These are phyloP conservation scores for Drosophila grimshawi DNA, from an alignment of 1,140 invertebrate genomes.

Conservation along the genomic window DNA sequence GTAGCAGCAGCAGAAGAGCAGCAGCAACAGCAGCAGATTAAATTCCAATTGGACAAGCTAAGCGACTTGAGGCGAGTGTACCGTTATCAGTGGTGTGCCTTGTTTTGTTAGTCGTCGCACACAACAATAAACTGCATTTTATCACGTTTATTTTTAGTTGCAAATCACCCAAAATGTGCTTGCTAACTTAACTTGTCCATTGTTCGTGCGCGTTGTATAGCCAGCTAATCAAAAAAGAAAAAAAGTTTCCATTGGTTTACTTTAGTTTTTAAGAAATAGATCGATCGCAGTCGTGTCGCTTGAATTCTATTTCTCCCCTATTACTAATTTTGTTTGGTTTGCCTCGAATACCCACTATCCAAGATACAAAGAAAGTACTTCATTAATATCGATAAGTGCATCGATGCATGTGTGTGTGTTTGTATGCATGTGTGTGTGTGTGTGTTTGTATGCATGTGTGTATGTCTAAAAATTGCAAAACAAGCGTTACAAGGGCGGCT, in stretches of 20 bases:
- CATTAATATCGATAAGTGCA: conserved; percentile 49
- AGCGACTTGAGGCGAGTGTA: conserved; percentile 41
- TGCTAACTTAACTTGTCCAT: conserved; percentile 17
- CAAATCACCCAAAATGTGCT: conserved; percentile 45
- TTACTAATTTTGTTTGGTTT: conserved; percentile 13
- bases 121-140: conserved; percentile 70
- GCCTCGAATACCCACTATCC: conserved; percentile 6
- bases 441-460: conserved; percentile 23
- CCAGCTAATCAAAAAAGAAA: not conserved
- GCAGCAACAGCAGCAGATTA: conserved; percentile 58
- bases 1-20: conserved; percentile 17
- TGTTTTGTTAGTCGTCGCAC: conserved; percentile 25
- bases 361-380: conserved; percentile 33
- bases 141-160: conserved; percentile 82
- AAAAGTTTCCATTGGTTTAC: not conserved
- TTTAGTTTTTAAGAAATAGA: conserved; percentile 14
- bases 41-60: conserved; percentile 65
- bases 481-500: conserved; percentile 76
- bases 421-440: conserved; percentile 18
- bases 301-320: not conserved
- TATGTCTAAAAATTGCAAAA: conserved; percentile 30
- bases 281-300: conserved; percentile 2
- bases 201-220: conserved; percentile 29
- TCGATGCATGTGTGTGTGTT: conserved; percentile 9
- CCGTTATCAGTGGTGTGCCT: conserved; percentile 45